phyloP scores from a whole-genome alignment of 2,888 invertebrate species.

The Acleris literana region DNA sequence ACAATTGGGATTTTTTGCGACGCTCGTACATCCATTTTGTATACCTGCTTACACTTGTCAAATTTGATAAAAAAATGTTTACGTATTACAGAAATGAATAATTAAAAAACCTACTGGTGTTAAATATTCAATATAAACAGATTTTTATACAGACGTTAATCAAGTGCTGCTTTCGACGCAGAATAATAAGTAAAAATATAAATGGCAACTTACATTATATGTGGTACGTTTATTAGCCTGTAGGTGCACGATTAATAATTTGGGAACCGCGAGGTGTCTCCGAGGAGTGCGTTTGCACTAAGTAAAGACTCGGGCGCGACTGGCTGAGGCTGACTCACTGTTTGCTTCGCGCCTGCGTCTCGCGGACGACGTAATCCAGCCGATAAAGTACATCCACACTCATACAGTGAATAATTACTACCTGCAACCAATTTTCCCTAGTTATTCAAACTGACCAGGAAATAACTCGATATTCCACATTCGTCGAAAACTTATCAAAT shows the following conservation, averaged over 20 bases:
- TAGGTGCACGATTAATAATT: conserved; percentile 7
- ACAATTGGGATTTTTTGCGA: no score
- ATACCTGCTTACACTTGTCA: no score
- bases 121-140: no score
- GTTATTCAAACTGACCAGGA: background rate
- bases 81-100: no score
- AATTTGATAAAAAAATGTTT: no score
- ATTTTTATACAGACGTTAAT: no score
- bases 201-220: conserved; percentile 11
- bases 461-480: background rate
- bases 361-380: background rate
- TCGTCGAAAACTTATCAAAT: no score
- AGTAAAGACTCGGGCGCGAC: conserved; percentile 48
- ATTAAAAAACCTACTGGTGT: no score
- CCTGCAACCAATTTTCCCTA: conserved; percentile 5
- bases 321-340: conserved; percentile 54
- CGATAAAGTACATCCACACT: conserved; percentile 1
- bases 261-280: conserved; percentile 21
- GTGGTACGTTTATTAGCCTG: background rate
- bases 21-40: no score
- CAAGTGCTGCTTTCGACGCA: no score
- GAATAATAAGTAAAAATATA: background rate
- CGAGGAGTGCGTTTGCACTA: conserved; percentile 54
- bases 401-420: conserved; percentile 12
- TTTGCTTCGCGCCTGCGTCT: conserved; percentile 47